Base-by-base conservation (phyloP, 2,888 invertebrate genomes). In the Poecilus cupreus region DNA sequence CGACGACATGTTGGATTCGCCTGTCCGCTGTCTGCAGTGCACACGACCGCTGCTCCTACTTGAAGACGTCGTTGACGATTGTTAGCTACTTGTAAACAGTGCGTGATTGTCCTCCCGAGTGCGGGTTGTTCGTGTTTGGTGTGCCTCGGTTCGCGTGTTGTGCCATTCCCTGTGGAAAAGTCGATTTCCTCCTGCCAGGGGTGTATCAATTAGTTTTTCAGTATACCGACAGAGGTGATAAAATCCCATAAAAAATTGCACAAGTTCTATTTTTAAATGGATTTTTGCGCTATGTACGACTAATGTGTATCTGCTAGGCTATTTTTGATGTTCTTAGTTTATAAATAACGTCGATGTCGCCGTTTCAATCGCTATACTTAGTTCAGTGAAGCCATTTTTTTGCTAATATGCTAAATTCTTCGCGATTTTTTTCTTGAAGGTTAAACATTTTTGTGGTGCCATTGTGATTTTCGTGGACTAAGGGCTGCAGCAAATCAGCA, bases 141-240 rank as follows among this genome's bases (percentile, higher is more conserved):
- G 60, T 82, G 83, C 82, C 83, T 82, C 82, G 75, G 80, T 32
- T 80, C 76, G 51, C 76, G 83, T 72, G 77, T 80, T 77, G 76
- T 75, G 77, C 51, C 81, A 49, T 74, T 74, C 64, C 75, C 60
- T 75, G 81, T 81, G 81, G 81, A 81, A 85, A 85, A 87, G 86
- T 88, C 87, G 88, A 87, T 87, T 87, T 86, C 85, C 86, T 85
- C 87, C 77, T 78, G 83, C 78, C 84, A 87, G 89, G 81, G 89
- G 89, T 89, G 89, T 89, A 89, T 88, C 87, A 87, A 87, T 87
- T 89, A 88, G 88, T 88, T 88, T 88, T 88, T 87, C 86, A 84
- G 86, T 86, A 86, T 87, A 86, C 88, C 89, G 89, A 87, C 87
- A 88, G 88, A 88, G 88, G 85, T 86, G 87, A 87, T 86, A 84